Conservation (phyloP, 2,113 vertebrate species). For the Toxotes chatareus region DNA sequence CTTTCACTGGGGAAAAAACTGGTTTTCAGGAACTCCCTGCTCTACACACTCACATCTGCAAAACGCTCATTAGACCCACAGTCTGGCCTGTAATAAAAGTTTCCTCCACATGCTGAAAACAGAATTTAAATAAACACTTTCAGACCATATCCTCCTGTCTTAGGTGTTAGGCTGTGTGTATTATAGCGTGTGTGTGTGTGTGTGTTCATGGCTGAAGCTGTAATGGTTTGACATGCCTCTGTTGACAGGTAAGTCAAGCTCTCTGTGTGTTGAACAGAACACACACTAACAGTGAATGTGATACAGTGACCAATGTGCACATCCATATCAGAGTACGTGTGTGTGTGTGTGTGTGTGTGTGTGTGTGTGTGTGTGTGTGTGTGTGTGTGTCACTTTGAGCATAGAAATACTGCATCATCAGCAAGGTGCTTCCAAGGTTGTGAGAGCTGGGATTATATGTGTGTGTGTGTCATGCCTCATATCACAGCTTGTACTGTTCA, state of each 20-base stretch:
- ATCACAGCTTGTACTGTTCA: not conserved
- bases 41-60: not conserved
- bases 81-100: too few species aligned
- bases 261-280: not conserved
- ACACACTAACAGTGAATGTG: conserved; percentile 3
- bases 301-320: too few species aligned
- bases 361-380: too few species aligned
- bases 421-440: conserved; percentile 22
- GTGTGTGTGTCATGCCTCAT: not conserved
- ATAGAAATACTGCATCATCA: conserved; percentile 12
- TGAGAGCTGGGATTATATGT: not conserved
- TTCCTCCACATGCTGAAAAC: too few species aligned
- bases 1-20: not conserved
- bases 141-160: too few species aligned
- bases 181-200: not conserved
- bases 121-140: too few species aligned
- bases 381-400: conserved; percentile 8
- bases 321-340: too few species aligned
- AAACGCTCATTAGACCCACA: not conserved
- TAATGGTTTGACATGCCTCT: not conserved
- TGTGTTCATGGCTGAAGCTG: not conserved
- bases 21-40: not conserved
- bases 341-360: too few species aligned
- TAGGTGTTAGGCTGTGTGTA: not conserved
- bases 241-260: not conserved